Percentiles rank a stretch among this genome's conserved stretches.
phyloP scores from a whole-genome alignment of 1,140 invertebrate genomes.

The Babylonia areolata region DNA sequence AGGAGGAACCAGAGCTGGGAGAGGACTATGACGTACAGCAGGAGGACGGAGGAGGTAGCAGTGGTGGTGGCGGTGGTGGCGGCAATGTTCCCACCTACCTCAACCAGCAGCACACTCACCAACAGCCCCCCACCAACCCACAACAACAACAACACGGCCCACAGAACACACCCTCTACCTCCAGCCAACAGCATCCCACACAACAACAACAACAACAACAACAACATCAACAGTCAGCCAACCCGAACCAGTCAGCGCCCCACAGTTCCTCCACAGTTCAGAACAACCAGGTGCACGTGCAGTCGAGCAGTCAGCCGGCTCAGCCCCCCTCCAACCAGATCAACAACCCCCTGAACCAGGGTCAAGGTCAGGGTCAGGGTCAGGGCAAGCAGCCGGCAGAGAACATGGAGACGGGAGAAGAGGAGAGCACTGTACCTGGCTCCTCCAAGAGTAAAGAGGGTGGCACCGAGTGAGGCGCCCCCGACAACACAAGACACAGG shows the following conservation, averaged over 20 bases:
- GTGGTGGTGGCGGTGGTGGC: not conserved
- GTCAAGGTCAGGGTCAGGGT: slow-evolving; percentile 22
- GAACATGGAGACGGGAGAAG: slow-evolving; percentile 63
- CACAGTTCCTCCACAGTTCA: slow-evolving; percentile 38
- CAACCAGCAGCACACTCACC: slow-evolving; percentile 32
- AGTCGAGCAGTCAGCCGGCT: slow-evolving; percentile 53
- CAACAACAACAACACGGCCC: slow-evolving; percentile 21
- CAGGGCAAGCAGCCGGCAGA: slow-evolving; percentile 38
- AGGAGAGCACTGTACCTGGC: too few relatives aligned
- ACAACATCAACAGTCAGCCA: slow-evolving; percentile 32
- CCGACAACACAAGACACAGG: too few relatives aligned
- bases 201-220: slow-evolving; percentile 21
- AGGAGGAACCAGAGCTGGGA: slow-evolving; percentile 73
- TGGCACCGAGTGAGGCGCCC: not conserved
- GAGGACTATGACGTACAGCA: slow-evolving; percentile 74
- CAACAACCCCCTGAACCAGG: slow-evolving; percentile 65
- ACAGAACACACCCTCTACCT: slow-evolving; percentile 34
- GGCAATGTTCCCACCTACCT: slow-evolving; percentile 21
- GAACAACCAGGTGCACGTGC: slow-evolving; percentile 60
- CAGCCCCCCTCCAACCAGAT: slow-evolving; percentile 66
- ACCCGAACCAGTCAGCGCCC: slow-evolving; percentile 25
- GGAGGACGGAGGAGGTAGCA: slow-evolving; percentile 55
- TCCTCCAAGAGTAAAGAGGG: not conserved
- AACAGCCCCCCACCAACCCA: slow-evolving; percentile 18
- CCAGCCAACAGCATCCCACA: slow-evolving; percentile 33